These are phyloP conservation scores for Drosophila elegans DNA, from an alignment of 1,140 invertebrate species.

Conservation along the genomic window DNA sequence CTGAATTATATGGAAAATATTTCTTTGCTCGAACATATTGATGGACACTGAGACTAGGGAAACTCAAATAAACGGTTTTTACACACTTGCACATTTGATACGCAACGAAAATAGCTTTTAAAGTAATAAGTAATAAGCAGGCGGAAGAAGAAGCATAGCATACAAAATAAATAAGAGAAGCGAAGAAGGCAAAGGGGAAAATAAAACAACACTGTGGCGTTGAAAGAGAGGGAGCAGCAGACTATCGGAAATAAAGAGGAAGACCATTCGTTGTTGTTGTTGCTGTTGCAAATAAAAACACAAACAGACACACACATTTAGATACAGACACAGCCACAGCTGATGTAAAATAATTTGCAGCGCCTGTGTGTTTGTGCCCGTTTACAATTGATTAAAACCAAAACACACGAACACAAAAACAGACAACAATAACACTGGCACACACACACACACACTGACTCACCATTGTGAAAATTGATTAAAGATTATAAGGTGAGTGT, in stretches of 20 bases:
- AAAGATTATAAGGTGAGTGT: slow-evolving; percentile 77
- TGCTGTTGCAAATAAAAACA: slow-evolving; percentile 57
- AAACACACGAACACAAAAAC: slow-evolving; percentile 62
- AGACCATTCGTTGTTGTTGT: slow-evolving; percentile 63
- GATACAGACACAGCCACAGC: slow-evolving; percentile 59
- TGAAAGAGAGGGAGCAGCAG: slow-evolving; percentile 38
- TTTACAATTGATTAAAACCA: slow-evolving; percentile 82
- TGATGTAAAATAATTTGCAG: slow-evolving; percentile 78
- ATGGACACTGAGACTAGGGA: slow-evolving; percentile 32
- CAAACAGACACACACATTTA: slow-evolving; percentile 39
- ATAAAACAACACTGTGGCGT: slow-evolving; percentile 40
- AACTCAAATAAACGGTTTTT: slow-evolving; percentile 54
- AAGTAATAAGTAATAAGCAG: slow-evolving; percentile 42
- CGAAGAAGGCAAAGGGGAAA: slow-evolving; percentile 29
- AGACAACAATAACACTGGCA: slow-evolving; percentile 32
- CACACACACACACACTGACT: slow-evolving; percentile 35
- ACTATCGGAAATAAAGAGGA: slow-evolving; percentile 41
- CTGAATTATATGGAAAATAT: slow-evolving; percentile 32
- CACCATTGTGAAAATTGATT: slow-evolving; percentile 75
- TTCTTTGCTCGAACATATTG: slow-evolving; percentile 54
- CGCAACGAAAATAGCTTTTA: slow-evolving; percentile 68
- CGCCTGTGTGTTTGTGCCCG: slow-evolving; percentile 68
- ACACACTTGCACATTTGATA: slow-evolving; percentile 59
- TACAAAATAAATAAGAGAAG: slow-evolving; percentile 72
- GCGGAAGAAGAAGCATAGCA: slow-evolving; percentile 52